These are phyloP conservation scores for Mesocricetus auratus DNA, from an alignment of 2,113 vertebrate species.

Conservation along the genomic window DNA sequence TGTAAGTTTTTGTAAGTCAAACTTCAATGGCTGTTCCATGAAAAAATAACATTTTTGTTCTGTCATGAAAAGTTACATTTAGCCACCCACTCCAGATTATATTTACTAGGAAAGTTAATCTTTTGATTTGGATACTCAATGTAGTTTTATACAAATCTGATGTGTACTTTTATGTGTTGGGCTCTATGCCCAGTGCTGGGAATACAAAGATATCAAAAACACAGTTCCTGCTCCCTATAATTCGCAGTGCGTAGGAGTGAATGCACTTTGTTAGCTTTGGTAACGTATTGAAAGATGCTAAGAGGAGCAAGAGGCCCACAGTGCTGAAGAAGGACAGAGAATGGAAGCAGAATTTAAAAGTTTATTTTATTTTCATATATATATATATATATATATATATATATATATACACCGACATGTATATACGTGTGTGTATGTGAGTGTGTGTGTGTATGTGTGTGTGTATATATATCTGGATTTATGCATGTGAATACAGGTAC, in stretches of 20 bases:
- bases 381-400: too few relatives aligned
- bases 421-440: not conserved
- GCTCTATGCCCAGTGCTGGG: not conserved
- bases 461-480: not conserved
- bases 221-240: not conserved
- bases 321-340: not conserved
- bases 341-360: not conserved
- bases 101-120: not conserved
- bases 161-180: not conserved
- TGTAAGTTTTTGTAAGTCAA: constrained; percentile 15
- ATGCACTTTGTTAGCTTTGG: not conserved
- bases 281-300: constrained; percentile 5
- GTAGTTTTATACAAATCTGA: not conserved
- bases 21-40: not conserved
- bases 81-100: constrained; percentile 12
- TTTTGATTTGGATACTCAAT: not conserved
- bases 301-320: not conserved
- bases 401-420: too few relatives aligned
- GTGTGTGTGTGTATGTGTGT: not conserved
- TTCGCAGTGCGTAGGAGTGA: not conserved
- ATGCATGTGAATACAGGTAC: not conserved
- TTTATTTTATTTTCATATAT: not conserved
- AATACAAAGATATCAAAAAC: not conserved
- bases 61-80: not conserved
- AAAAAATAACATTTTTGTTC: not conserved